A percentile compares a stretch with the other conserved stretches of the same genome.
phyloP scores from a whole-genome alignment of 2,113 vertebrate species.

The Microtus ochrogaster region DNA sequence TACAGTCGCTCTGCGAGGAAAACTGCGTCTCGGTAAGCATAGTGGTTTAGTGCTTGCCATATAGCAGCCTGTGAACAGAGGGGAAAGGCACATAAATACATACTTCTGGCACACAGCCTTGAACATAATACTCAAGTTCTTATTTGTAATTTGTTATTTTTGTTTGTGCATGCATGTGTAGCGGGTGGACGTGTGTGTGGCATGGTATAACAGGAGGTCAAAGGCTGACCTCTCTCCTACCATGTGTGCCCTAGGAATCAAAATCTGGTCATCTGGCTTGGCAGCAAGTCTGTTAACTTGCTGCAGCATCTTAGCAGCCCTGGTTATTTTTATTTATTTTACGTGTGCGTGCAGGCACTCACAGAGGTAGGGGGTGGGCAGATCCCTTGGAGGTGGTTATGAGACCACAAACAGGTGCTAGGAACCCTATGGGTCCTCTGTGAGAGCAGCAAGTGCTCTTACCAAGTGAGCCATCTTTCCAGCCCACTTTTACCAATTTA shows the following conservation, averaged over 20 bases:
- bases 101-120: neutral
- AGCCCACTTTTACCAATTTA: conserved; percentile 6
- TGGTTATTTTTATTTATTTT: neutral
- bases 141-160: neutral
- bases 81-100: neutral
- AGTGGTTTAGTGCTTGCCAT: conserved; percentile 96
- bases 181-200: neutral
- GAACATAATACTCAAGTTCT: conserved; percentile 21
- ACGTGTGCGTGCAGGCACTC: no score
- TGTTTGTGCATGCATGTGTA: no score
- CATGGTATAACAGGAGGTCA: neutral
- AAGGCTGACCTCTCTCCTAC: neutral
- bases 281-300: neutral
- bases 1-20: conserved; percentile 94
- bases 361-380: neutral
- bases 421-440: neutral
- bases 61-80: conserved; percentile 91
- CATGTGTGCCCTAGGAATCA: neutral
- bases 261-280: neutral
- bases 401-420: neutral
- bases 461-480: neutral
- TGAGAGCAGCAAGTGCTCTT: neutral
- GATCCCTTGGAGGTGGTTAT: neutral
- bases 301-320: no score
- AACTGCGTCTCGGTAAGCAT: conserved; percentile 93